These are phyloP conservation scores for Eubasilissa regina DNA, from an alignment of 1,140 invertebrate species.

Conservation along the genomic window DNA sequence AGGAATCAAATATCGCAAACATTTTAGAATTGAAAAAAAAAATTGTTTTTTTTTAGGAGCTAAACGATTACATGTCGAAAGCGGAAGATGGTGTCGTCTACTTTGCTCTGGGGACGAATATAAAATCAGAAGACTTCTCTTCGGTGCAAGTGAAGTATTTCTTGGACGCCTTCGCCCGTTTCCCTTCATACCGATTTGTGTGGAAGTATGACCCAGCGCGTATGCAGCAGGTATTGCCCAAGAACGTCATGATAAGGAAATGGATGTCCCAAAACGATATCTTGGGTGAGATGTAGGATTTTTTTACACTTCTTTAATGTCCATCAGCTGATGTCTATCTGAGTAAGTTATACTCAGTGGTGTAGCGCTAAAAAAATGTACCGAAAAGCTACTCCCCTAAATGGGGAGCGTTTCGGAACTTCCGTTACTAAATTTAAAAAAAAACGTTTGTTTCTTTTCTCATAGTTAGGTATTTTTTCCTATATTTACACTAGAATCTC, in stretches of 20 bases:
- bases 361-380: no score
- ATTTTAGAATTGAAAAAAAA: no score
- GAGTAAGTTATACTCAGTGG: background rate
- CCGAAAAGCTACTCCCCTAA: no score
- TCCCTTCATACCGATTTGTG: slow-evolving; percentile 65
- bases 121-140: slow-evolving; percentile 63
- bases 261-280: slow-evolving; percentile 68
- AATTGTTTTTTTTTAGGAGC: slow-evolving; percentile 44
- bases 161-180: slow-evolving; percentile 64
- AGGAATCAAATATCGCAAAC: no score
- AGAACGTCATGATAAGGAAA: slow-evolving; percentile 69
- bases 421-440: background rate
- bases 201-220: slow-evolving; percentile 66
- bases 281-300: slow-evolving; percentile 63
- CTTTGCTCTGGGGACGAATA: slow-evolving; percentile 69
- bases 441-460: background rate
- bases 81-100: slow-evolving; percentile 67
- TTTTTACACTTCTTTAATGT: slow-evolving; percentile 19
- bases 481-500: no score
- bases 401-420: background rate
- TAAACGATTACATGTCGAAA: slow-evolving; percentile 64
- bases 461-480: no score
- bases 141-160: slow-evolving; percentile 62
- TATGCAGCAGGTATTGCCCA: slow-evolving; percentile 61
- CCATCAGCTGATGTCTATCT: background rate